Evolutionary conservation across 2,797 vertebrate genomes (phyloP), one percentile per base, ranked within the genome.

Genomic region (Phrynocephalus forsythii): DNA sequence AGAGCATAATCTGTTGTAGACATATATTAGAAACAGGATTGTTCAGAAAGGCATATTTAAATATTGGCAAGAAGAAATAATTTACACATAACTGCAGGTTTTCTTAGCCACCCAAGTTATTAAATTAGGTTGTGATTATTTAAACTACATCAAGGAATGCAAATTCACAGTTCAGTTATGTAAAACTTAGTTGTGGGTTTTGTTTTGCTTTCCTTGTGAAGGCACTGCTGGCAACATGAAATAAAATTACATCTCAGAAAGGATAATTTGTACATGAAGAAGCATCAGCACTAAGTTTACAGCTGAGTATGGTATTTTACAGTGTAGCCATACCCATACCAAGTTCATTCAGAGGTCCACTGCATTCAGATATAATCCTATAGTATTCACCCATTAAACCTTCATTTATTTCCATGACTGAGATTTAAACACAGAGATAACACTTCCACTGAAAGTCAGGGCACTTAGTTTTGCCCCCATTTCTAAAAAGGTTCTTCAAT

Each of bases 1-100:
- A 60, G 76, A 78, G 44, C 89, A 76, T 73, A 28, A 86, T 83
- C 71, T 88, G 28, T 20, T 11, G 52, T 67, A 44, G 18, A 13
- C 52, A 79, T 86, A 48, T 60, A 24, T 2, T 84, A 90, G 89
- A n/a, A 38, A 52, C 80, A 83, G 84, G 91, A 79, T 0, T 83
- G 80, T 26, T 83, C 86, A 81, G 85, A 33, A 72, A 1, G 10
- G 88, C 8, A 6, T 3, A 83, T 84, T 15, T 18, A 82, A 7
- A 38, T 84, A 20, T 50, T 79, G 81, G 8, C 13, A 80, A 5
- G 48, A 79, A 38, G 15, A 44, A 48, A 76, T 33, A 91, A 91
- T 71, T 83, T 67, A 33, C 71, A 77, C 18, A 88, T 77, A 86
- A 38, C 26, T 1, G 50, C 8, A 60, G 5, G 4, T 52, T 26